These are phyloP conservation scores for Origma solitaria DNA, from an alignment of 2,113 vertebrate genomes.

Conservation along the genomic window DNA sequence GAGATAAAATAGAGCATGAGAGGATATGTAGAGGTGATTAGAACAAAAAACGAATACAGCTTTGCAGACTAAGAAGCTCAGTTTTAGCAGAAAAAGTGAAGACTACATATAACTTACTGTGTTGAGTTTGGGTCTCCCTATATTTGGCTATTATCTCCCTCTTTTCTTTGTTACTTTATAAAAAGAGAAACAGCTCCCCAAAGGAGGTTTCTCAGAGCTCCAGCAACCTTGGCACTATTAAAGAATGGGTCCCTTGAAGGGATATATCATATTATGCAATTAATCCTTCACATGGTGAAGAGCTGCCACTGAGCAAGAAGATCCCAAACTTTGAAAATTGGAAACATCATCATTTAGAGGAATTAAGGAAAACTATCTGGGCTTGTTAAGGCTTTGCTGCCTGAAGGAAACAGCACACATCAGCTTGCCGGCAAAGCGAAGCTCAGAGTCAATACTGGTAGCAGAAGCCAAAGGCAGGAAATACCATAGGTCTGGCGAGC, in stretches of 20 bases:
- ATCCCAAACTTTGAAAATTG: background rate
- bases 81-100: background rate
- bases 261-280: background rate
- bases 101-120: background rate
- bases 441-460: background rate
- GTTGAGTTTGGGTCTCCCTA: background rate
- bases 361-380: background rate
- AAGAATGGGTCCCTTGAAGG: background rate
- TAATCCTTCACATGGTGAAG: background rate
- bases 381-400: background rate
- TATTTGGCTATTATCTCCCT: background rate
- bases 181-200: background rate
- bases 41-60: background rate
- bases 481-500: background rate
- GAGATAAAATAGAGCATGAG: background rate
- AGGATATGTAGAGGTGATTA: background rate
- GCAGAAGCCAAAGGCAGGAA: background rate
- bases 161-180: background rate
- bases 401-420: background rate
- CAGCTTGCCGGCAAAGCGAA: background rate
- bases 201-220: background rate
- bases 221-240: background rate
- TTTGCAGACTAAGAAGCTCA: background rate
- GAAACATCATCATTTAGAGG: background rate
- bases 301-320: background rate